phyloP scores from a whole-genome alignment of 2,113 vertebrate species.

The Tetraodon nigroviridis region DNA sequence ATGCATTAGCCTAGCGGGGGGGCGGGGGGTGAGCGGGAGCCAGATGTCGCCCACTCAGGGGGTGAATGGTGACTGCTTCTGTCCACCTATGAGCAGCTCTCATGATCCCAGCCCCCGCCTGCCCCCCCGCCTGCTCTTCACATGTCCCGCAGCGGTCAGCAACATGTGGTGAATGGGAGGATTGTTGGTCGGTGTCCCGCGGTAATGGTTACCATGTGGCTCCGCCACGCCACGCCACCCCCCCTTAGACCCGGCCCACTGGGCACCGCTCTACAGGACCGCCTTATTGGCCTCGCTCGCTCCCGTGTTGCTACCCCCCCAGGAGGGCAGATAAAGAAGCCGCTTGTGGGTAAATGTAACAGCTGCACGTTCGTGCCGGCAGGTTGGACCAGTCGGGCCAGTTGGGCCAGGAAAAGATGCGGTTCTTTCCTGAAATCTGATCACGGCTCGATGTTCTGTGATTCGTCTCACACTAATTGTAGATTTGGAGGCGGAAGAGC shows the following conservation, averaged over 20 bases:
- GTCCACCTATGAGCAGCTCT: constrained; percentile 21
- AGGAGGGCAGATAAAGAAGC: constrained; percentile 42
- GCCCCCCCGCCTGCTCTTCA: constrained; percentile 32
- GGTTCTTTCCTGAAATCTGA: neutral
- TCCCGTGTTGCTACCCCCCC: constrained; percentile 32
- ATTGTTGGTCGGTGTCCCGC: constrained; percentile 56
- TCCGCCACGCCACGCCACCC: constrained; percentile 40
- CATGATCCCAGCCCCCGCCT: constrained; percentile 10
- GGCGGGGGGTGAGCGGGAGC: neutral
- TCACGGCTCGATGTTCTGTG: constrained; percentile 38
- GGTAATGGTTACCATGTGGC: constrained; percentile 66
- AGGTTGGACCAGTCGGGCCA: constrained; percentile 43
- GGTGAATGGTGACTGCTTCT: constrained; percentile 33
- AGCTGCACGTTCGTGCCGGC: constrained; percentile 32
- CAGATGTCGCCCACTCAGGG: constrained; percentile 44
- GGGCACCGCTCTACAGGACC: constrained; percentile 39
- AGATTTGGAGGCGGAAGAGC: constrained; percentile 16
- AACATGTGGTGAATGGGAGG: constrained; percentile 63
- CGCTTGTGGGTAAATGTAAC: constrained; percentile 17
- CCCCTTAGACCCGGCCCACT: too few species aligned
- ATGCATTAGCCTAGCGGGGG: constrained; percentile 33
- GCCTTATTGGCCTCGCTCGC: constrained; percentile 21
- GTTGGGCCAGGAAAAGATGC: constrained; percentile 32
- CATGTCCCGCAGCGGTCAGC: constrained; percentile 50
- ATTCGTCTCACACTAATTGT: constrained; percentile 15